Evolutionary conservation across 1,140 invertebrate species (phyloP), one percentile per base, ranked within the genome.

Genomic region (Bombyx mandarina): DNA sequence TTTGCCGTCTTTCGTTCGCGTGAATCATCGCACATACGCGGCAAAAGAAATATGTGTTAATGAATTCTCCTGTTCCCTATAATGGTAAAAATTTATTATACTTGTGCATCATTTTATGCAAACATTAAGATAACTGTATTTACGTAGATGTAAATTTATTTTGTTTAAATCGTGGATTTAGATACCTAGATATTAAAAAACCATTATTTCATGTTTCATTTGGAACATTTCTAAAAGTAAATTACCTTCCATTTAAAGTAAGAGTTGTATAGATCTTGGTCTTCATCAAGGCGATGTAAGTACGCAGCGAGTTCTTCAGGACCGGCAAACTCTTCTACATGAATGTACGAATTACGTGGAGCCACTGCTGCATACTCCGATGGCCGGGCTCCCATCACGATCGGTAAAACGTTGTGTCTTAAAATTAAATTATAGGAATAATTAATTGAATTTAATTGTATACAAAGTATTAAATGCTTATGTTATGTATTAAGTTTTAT

Each of bases 41-140:
- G 77, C 97, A 99, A 93, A 97, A 98, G 82, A 98, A 99, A 75
- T 93, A 96, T 12, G 96, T 98, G 84, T 98, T 97, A 67, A 98
- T 95, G 75, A 98, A 97, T 79, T 97, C 95, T 1, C 97, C 97
- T 0, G 95, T 97, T 43, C 94, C 95, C 88, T 96, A 95, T 91
- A 93, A 95, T 49, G 2, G 22, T 53, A 56, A 57, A 42, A 22
- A 7, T n/a, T 44, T 52, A 44, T 12, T 57, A 51, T 8, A 7
- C 12, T 53, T 57, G 6, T 53, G 18, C 52, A 9, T 43, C 10
- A 35, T 35, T 35, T 35, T 35, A 35, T 35, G 26, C 26, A 18
- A 18, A 18, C 12, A 18, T 18, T 18, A 18, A 18, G 12, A 18
- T 18, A 18, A 18, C 12, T 18, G 12, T 18, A 18, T 18, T 18